These are phyloP conservation scores for Callitettix versicolor DNA, from an alignment of 1,140 invertebrate species.

Conservation along the genomic window DNA sequence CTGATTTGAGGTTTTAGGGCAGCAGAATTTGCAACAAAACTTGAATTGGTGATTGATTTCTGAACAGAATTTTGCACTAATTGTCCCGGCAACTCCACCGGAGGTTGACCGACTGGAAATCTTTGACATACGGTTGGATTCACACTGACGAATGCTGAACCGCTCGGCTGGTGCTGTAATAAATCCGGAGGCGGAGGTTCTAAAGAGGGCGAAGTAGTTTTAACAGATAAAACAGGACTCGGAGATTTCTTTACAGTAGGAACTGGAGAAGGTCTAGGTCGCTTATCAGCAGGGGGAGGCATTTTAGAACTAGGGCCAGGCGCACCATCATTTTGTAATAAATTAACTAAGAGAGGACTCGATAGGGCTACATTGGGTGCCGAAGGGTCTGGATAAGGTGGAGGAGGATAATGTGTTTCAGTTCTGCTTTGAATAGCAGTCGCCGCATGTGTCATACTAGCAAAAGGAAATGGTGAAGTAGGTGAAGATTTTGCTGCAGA, in stretches of 20 bases:
- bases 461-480: conserved; percentile 59
- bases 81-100: background rate
- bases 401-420: conserved; percentile 32
- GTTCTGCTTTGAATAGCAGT: conserved; percentile 42
- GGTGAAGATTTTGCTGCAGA: conserved; percentile 19
- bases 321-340: conserved; percentile 74
- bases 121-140: conserved; percentile 7
- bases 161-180: conserved; percentile 1
- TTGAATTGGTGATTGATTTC: no score
- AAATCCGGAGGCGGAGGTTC: background rate
- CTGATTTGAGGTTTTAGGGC: conserved; percentile 5
- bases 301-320: conserved; percentile 29
- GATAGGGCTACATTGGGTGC: conserved; percentile 52
- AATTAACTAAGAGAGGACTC: conserved; percentile 82
- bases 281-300: conserved; percentile 33
- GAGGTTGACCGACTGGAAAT: background rate
- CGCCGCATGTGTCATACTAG: conserved; percentile 79
- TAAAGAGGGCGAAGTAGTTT: background rate
- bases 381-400: conserved; percentile 35
- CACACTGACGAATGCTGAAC: conserved; percentile 17
- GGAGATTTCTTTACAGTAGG: conserved; percentile 34
- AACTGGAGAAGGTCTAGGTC: conserved; percentile 34
- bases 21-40: no score
- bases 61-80: conserved; percentile 4
- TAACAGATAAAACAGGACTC: background rate